Percentiles rank a stretch among this genome's conserved stretches.
These are phyloP conservation scores for Triops cancriformis DNA, from an alignment of 1,140 invertebrate genomes.

Conservation along the genomic window DNA sequence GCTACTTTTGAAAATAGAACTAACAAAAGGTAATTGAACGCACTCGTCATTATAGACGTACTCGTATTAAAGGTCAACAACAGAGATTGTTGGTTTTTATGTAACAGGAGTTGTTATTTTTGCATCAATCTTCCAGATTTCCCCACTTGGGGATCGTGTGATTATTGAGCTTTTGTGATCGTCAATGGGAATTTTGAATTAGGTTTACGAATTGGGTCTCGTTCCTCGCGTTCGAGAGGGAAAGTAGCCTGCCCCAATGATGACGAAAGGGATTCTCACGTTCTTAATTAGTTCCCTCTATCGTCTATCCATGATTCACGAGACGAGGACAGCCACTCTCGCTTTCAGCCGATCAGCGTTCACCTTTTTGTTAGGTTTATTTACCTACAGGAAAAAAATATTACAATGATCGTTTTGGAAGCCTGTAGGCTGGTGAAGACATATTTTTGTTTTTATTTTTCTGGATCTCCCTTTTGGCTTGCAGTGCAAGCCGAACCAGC, in stretches of 20 bases:
- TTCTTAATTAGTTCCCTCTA: slow-evolving; percentile 1
- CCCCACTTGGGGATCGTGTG: neutral
- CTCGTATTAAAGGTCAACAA: no score
- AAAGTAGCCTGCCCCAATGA: neutral
- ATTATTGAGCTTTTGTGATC: neutral
- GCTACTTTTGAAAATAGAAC: no score
- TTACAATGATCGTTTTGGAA: no score
- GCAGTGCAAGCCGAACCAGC: neutral
- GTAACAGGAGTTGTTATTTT: no score
- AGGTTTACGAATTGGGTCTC: neutral
- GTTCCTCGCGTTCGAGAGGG: neutral
- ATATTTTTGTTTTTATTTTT: neutral
- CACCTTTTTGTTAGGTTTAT: no score
- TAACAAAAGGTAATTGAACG: no score
- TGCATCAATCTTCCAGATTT: no score
- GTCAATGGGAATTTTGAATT: neutral
- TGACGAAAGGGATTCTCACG: neutral
- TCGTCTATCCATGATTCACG: neutral
- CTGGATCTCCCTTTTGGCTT: neutral
- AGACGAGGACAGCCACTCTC: neutral
- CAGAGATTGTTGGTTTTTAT: no score
- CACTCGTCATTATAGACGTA: no score
- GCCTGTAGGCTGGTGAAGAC: neutral
- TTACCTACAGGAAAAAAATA: no score
- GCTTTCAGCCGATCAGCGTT: neutral